Evolutionary conservation across 2,113 vertebrate genomes (phyloP).

Genomic region (Empidonax traillii): DNA sequence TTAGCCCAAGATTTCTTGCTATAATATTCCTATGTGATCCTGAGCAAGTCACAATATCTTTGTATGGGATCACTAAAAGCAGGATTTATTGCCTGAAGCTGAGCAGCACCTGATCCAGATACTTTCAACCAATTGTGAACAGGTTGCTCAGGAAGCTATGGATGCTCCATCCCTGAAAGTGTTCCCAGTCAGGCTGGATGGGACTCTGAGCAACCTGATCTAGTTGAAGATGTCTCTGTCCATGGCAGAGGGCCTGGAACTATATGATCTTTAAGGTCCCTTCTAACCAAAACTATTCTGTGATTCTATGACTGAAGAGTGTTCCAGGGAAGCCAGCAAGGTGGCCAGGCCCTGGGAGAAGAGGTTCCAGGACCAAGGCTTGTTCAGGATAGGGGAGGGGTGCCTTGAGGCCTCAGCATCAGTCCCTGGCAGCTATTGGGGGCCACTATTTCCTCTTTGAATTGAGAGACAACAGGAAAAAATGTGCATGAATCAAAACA

Average conservation of each 20-base stretch:
- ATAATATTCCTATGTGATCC: background rate
- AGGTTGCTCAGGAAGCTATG: background rate
- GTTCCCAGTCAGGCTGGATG: background rate
- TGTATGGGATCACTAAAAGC: background rate
- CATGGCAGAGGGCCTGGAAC: background rate
- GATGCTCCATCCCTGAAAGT: background rate
- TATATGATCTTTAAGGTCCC: background rate
- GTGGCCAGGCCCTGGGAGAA: background rate
- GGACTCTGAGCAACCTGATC: background rate
- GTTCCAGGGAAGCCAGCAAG: background rate
- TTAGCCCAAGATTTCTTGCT: background rate
- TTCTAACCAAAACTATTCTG: background rate
- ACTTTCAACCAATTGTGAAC: background rate
- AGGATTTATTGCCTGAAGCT: background rate
- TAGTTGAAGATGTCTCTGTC: background rate
- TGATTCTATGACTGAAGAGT: background rate
- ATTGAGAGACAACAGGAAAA: background rate
- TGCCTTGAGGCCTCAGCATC: background rate
- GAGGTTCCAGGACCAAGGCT: accelerated
- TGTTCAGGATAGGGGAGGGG: background rate
- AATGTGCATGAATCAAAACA: background rate
- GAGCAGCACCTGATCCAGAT: background rate
- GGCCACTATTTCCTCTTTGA: background rate
- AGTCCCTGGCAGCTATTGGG: background rate
- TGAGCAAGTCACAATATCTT: background rate